These are phyloP conservation scores for Diorhabda sublineata DNA, from an alignment of 1,140 invertebrate species.

Conservation along the genomic window DNA sequence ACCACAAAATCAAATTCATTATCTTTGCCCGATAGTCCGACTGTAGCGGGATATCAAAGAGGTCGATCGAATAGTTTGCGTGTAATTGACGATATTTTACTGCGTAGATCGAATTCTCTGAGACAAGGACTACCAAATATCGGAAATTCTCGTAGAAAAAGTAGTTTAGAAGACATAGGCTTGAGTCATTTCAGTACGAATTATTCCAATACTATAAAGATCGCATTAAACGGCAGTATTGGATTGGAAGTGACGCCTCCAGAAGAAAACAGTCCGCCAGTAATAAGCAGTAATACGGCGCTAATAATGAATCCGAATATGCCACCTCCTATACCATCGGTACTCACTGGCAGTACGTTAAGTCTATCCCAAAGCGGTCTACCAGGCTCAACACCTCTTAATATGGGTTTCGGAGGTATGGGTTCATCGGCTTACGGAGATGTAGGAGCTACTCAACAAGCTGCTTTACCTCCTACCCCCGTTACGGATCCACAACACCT, in stretches of 20 bases:
- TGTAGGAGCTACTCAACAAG: conserved; percentile 29
- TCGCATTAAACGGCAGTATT: conserved; percentile 79
- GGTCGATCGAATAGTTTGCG: conserved; percentile 80
- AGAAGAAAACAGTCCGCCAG: conserved; percentile 59
- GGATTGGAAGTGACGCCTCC: conserved; percentile 74
- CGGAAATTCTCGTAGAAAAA: conserved; percentile 60
- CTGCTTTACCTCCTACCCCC: conserved; percentile 33
- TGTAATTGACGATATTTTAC: conserved; percentile 77
- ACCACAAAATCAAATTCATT: conserved; percentile 82
- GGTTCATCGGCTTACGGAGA: conserved; percentile 14
- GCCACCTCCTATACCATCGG: conserved; percentile 27
- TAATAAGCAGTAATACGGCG: conserved; percentile 53
- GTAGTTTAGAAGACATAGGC: conserved; percentile 81
- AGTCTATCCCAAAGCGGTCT: conserved; percentile 50
- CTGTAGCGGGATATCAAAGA: conserved; percentile 67
- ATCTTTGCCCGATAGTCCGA: conserved; percentile 81
- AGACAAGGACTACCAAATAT: conserved; percentile 62
- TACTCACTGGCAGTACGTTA: conserved; percentile 39
- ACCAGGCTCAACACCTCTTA: conserved; percentile 47
- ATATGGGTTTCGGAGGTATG: conserved; percentile 35
- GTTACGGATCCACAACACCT: conserved; percentile 68
- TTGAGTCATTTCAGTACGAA: conserved; percentile 68
- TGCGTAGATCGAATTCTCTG: conserved; percentile 77
- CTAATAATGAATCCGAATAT: conserved; percentile 55
- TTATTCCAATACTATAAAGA: conserved; percentile 71